These are phyloP conservation scores for Calidris pygmaea DNA, from an alignment of 2,113 vertebrate genomes.

Conservation along the genomic window DNA sequence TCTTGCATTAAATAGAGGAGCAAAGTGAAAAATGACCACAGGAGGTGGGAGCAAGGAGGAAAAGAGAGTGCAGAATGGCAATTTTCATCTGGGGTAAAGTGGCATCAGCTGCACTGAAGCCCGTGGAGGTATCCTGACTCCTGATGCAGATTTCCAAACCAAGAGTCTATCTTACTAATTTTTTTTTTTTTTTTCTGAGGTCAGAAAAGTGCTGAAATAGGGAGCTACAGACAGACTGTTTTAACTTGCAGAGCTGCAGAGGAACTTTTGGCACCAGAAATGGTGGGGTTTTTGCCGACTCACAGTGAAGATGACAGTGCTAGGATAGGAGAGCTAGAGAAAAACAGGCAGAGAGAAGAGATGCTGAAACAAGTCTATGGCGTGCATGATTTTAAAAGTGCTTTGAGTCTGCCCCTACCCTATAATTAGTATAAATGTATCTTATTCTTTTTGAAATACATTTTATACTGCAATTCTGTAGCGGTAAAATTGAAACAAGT, in stretches of 20 bases:
- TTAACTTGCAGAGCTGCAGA: slow-evolving; percentile 30
- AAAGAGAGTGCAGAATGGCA: background rate
- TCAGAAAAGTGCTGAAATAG: slow-evolving; percentile 25
- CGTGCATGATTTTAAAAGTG: background rate
- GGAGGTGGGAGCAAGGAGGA: background rate
- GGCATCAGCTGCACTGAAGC: background rate
- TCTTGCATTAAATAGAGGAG: background rate
- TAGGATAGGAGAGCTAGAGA: background rate
- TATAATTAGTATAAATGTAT: slow-evolving; percentile 28
- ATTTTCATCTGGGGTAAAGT: background rate
- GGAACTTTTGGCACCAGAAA: slow-evolving; percentile 24
- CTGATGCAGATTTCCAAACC: background rate
- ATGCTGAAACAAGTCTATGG: background rate
- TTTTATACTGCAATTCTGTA: slow-evolving; percentile 49
- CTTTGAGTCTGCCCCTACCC: background rate
- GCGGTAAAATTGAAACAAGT: slow-evolving; percentile 67
- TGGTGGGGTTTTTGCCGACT: background rate
- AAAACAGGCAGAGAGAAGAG: background rate
- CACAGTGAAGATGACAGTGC: background rate
- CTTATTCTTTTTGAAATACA: background rate
- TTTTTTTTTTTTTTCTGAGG: background rate
- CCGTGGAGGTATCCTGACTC: background rate
- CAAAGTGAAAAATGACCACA: background rate
- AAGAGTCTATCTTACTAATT: background rate
- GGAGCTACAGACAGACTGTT: background rate